phyloP scores from a whole-genome alignment of 2,888 invertebrate genomes.

The Noctuana brunneofusca region DNA sequence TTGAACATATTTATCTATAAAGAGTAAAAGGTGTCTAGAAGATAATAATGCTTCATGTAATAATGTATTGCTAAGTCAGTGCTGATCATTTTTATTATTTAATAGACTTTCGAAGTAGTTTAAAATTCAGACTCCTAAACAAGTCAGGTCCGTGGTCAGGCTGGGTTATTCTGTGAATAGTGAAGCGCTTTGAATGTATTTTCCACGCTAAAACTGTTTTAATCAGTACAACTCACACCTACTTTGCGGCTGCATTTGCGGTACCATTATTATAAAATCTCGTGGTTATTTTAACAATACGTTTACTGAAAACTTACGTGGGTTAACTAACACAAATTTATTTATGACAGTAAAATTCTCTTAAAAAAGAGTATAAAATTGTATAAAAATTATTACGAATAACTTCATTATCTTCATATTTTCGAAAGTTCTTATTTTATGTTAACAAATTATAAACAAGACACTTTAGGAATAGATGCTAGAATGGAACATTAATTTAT shows the following conservation, averaged over 20 bases:
- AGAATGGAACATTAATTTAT: no score
- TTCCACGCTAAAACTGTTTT: conserved; percentile 18
- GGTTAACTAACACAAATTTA: neutral
- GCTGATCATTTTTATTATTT: neutral
- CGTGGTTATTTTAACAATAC: conserved; percentile 22
- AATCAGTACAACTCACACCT: conserved; percentile 30
- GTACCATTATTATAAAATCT: conserved; percentile 19
- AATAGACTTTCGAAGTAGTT: neutral
- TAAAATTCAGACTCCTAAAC: conserved; percentile 3
- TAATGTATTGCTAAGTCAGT: neutral
- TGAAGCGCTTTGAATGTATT: conserved; percentile 12
- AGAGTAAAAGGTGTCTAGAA: no score
- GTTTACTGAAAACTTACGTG: conserved; percentile 10
- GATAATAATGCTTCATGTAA: no score
- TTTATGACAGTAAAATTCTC: no score
- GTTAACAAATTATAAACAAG: no score
- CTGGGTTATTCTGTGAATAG: conserved; percentile 14
- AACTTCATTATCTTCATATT: no score
- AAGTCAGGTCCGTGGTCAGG: conserved; percentile 4
- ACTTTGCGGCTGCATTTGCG: conserved; percentile 26
- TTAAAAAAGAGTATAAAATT: no score
- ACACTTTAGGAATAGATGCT: no score
- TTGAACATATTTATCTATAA: no score
- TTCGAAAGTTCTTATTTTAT: no score
- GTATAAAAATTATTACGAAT: no score